These are phyloP conservation scores for Morpho deidamia DNA, from an alignment of 2,888 invertebrate genomes.

Conservation along the genomic window DNA sequence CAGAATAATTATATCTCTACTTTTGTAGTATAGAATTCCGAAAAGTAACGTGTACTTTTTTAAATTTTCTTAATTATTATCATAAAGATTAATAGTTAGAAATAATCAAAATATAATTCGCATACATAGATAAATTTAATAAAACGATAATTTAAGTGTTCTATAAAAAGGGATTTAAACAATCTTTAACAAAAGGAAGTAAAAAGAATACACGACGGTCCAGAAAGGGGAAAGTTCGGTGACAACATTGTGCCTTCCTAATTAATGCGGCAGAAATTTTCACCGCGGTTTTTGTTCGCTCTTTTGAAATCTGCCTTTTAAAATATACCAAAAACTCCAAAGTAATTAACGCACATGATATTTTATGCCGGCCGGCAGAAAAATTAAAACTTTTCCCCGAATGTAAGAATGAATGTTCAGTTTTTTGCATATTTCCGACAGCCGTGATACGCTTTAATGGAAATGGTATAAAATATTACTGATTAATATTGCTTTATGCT, in stretches of 20 bases:
- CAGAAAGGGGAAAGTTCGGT: conserved; percentile 7
- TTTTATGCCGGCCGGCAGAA: conserved; percentile 4
- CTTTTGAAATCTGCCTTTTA: conserved; percentile 16
- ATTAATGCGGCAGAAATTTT: conserved; percentile 18
- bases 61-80: too few species aligned
- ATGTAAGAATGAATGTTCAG: conserved; percentile 5
- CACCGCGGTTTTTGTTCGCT: conserved; percentile 9
- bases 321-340: conserved; percentile 16
- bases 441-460: background rate
- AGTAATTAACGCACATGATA: conserved; percentile 20
- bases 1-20: too few species aligned
- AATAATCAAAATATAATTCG: too few species aligned
- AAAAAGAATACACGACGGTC: background rate
- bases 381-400: conserved; percentile 7
- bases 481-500: too few species aligned
- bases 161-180: background rate
- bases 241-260: conserved; percentile 12
- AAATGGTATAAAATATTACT: background rate
- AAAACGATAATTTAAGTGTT: too few species aligned
- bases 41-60: too few species aligned
- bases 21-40: too few species aligned
- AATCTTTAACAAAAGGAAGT: background rate
- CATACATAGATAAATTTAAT: too few species aligned
- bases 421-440: conserved; percentile 1
- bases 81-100: too few species aligned